Percentiles rank a stretch among this genome's conserved stretches.
Conservation (phyloP, 2,888 invertebrate genomes). For the Parnassius orleans region DNA sequence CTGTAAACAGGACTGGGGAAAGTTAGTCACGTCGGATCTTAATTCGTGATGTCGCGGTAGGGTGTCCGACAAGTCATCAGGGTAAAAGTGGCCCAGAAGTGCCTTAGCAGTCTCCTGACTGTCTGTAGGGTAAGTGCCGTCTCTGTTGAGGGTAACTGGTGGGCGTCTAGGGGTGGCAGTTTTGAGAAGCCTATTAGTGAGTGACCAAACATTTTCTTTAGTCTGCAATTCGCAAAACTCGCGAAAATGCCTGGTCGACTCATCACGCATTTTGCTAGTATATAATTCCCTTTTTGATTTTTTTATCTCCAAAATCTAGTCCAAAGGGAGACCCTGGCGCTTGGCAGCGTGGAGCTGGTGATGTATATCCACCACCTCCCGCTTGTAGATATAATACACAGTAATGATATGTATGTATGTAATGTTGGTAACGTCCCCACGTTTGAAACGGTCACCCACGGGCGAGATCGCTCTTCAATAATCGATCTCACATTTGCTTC, state of each 20-base stretch:
- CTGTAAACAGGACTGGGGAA: background rate
- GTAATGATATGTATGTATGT: slow-evolving; percentile 17
- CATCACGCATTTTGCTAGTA: background rate
- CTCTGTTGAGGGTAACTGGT: slow-evolving; percentile 18
- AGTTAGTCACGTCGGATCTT: background rate
- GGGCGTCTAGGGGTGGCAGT: slow-evolving; percentile 13
- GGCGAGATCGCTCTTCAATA: slow-evolving; percentile 16
- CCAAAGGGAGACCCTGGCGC: background rate
- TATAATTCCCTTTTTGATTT: background rate
- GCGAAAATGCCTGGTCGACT: slow-evolving; percentile 23
- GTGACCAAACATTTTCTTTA: slow-evolving; percentile 31
- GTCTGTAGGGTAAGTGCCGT: slow-evolving; percentile 11
- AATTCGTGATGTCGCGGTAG: slow-evolving; percentile 14
- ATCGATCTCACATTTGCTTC: slow-evolving; percentile 26
- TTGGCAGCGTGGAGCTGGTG: background rate
- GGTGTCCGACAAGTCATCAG: slow-evolving; percentile 23
- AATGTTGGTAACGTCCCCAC: background rate
- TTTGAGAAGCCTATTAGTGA: slow-evolving; percentile 29
- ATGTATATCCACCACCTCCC: too few relatives aligned
- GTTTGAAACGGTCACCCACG: too few relatives aligned
- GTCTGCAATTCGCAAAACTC: slow-evolving; percentile 24
- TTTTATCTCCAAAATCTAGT: too few relatives aligned
- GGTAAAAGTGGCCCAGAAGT: slow-evolving; percentile 30
- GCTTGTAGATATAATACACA: slow-evolving; percentile 9
- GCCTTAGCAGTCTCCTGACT: slow-evolving; percentile 22